phyloP scores from a whole-genome alignment of 2,797 vertebrate species.

The Pteropus rufus region DNA sequence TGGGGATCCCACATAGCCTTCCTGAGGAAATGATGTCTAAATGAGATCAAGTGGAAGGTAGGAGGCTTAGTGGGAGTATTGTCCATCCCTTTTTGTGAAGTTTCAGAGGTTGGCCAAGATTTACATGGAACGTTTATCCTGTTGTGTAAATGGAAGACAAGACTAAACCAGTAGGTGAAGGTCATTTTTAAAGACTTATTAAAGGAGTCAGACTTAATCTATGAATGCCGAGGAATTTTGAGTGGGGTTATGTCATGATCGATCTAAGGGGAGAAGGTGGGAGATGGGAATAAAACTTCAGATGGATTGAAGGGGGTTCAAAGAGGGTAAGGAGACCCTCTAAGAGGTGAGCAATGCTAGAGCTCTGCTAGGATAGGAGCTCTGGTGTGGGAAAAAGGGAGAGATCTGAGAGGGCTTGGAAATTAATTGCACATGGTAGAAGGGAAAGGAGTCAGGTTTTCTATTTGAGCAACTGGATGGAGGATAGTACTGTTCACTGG shows the following conservation, averaged over 20 bases:
- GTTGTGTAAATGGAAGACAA: not conserved
- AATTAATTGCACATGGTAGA: not conserved
- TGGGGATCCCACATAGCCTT: not conserved
- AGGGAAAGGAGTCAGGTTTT: not conserved
- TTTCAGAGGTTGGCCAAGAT: not conserved
- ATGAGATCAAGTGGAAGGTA: not conserved
- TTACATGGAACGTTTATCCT: not conserved
- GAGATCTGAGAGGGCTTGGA: not conserved
- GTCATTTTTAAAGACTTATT: not conserved
- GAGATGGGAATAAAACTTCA: not conserved
- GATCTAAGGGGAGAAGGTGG: not conserved
- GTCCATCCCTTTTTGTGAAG: not conserved
- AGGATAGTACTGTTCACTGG: not conserved
- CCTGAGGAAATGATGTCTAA: not conserved
- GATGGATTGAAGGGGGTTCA: too few relatives aligned
- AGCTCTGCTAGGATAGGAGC: not conserved
- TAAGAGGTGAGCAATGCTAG: not conserved
- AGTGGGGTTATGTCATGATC: not conserved
- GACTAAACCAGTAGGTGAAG: not conserved
- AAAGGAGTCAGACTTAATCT: not conserved
- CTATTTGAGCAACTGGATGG: not conserved
- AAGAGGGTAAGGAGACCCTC: not conserved
- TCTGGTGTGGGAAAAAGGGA: not conserved
- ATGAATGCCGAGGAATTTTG: not conserved
- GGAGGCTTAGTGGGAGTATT: not conserved